These are phyloP conservation scores for Eupithecia subumbrata DNA, from an alignment of 2,888 invertebrate species.

Conservation along the genomic window DNA sequence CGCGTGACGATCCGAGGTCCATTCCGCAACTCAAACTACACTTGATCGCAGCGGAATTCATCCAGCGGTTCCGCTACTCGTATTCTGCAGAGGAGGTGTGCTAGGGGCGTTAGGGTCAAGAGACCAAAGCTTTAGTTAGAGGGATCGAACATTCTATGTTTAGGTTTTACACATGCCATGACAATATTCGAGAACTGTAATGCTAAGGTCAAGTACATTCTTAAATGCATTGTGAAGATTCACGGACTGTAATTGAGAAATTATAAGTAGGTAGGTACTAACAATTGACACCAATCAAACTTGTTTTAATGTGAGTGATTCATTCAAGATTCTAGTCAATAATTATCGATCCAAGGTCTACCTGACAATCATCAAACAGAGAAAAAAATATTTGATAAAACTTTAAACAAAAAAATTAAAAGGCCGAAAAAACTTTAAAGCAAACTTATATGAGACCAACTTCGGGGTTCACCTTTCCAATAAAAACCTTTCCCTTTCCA, in stretches of 20 bases:
- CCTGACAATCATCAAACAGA: background rate
- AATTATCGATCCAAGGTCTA: background rate
- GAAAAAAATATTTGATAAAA: background rate
- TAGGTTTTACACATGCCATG: constrained; percentile 12
- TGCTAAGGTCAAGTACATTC: constrained; percentile 41
- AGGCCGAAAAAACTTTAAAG: too few relatives aligned
- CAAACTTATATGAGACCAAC: too few relatives aligned
- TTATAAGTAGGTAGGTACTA: constrained; percentile 25
- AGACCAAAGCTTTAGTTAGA: background rate
- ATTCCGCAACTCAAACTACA: too few relatives aligned
- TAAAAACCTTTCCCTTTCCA: too few relatives aligned
- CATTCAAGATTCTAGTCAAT: background rate
- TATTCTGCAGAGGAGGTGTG: too few relatives aligned
- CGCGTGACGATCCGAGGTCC: too few relatives aligned
- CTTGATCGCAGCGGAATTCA: too few relatives aligned
- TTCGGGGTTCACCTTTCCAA: too few relatives aligned
- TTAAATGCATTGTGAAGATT: constrained; percentile 33
- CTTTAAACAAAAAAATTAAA: background rate
- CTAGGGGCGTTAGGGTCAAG: too few relatives aligned
- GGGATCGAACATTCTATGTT: background rate
- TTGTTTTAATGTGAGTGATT: constrained; percentile 18
- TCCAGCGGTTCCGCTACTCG: too few relatives aligned
- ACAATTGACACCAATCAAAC: constrained; percentile 38
- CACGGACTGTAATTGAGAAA: constrained; percentile 35
- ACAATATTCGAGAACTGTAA: background rate